Base-by-base conservation (phyloP, 2,888 invertebrate species). In the Cheilosia soror region DNA sequence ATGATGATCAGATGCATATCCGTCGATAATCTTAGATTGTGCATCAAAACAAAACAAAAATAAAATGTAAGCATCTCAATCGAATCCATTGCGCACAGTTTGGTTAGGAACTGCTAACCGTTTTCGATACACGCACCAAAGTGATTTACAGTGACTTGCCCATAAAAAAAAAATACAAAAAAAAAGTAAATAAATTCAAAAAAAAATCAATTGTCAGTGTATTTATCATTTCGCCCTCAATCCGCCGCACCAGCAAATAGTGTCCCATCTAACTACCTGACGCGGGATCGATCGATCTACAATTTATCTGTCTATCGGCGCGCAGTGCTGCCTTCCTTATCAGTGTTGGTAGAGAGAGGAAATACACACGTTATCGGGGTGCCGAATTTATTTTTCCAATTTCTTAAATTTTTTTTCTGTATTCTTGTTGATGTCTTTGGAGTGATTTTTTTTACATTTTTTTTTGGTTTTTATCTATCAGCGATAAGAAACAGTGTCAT, bases 401-500 rank as follows among this genome's bases (percentile, higher is more conserved):
- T 37, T 37, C 37, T 37, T 37, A 37, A 49, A 15, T 60, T 40
- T 47, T 42, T 78, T 55, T 47, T 69, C 47, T 40, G 63, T 69
- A 53, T 62, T 78, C 62, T 71, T 57, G 57, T 58, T 65, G 76
- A 31, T 76, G 66, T 75, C 57, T 47, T 66, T 79, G 49, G 51
- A 73, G 83, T 83, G 78, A 78, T 78, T 78, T 53, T 53, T 57
- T 47, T 63, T 37, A 49, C 31, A 37, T 9, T 58, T 66, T 62
- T 71, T 82, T 40, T 71, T 27, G 20, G 25, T 82, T 78, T 79
- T 84, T 84, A 80, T 71, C 75, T 79, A 66, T 60, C 40, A 11
- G 47, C 60, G 73, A 68, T 68, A 80, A 73, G 68, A 79, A 80
- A 80, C 80, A 79, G 73, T 84, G 84, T 84, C 79, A 80, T 76